Conservation (phyloP, 1,140 invertebrate genomes). For the Drosophila oshimai region DNA sequence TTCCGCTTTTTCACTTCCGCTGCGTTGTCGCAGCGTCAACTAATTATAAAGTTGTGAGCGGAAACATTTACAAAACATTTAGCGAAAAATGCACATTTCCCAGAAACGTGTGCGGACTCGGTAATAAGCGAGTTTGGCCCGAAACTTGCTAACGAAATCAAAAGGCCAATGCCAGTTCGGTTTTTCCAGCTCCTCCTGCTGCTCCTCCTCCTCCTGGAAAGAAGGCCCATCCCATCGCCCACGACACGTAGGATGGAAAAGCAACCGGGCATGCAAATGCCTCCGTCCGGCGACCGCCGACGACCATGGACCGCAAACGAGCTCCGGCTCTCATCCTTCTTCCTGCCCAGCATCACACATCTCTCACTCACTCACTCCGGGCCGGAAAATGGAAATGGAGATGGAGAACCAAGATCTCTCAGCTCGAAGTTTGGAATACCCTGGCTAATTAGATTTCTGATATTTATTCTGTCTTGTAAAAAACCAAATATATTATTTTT, state of each 20-base stretch:
- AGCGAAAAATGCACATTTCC: constrained; percentile 79
- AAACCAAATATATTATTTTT: too few species aligned
- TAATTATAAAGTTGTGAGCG: constrained; percentile 80
- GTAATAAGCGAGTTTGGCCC: constrained; percentile 39
- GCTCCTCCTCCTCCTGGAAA: background rate
- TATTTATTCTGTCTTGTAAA: too few species aligned
- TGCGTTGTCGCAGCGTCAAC: constrained; percentile 31
- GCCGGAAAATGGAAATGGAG: background rate
- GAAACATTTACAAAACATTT: constrained; percentile 82
- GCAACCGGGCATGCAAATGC: constrained; percentile 67
- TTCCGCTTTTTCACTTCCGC: background rate
- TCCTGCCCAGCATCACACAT: constrained; percentile 1
- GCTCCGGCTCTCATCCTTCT: background rate
- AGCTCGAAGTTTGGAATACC: background rate
- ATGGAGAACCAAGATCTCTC: background rate
- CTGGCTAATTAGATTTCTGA: background rate
- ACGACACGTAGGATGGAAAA: constrained; percentile 51
- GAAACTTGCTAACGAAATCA: constrained; percentile 51
- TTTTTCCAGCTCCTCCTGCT: background rate
- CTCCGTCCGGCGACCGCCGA: constrained; percentile 40
- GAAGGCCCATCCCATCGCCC: background rate
- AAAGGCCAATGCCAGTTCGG: constrained; percentile 39
- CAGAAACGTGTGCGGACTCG: constrained; percentile 75
- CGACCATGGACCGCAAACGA: constrained; percentile 46
- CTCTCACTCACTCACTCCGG: background rate